A percentile compares a stretch with the other conserved stretches of the same genome.
Evolutionary conservation across 2,113 vertebrate species (phyloP).

Genomic region (Vulpes lagopus): DNA sequence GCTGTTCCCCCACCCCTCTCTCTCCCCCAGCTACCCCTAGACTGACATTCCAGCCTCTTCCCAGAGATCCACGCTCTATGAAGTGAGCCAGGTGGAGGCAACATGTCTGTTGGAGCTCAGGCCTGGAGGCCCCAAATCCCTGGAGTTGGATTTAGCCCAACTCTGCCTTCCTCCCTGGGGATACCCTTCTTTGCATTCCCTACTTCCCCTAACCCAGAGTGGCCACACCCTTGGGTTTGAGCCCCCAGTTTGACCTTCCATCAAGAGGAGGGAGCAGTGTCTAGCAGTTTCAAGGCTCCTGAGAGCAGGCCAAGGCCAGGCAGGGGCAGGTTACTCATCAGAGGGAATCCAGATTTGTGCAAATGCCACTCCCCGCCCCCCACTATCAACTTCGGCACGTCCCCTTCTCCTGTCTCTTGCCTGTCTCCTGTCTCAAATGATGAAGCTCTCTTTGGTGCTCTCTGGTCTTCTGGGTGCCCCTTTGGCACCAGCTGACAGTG

Average conservation of each 20-base stretch:
- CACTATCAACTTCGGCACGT: neutral
- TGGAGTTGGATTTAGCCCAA: neutral
- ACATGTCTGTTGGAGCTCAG: neutral
- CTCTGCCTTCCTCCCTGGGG: neutral
- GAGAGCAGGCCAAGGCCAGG: neutral
- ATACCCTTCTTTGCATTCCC: neutral
- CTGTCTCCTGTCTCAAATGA: neutral
- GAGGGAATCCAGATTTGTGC: neutral
- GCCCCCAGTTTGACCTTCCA: neutral
- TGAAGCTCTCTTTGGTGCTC: neutral
- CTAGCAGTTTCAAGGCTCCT: neutral
- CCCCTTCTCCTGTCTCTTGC: neutral
- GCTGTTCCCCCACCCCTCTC: neutral
- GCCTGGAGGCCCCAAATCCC: neutral
- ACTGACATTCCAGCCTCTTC: neutral
- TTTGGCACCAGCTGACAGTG: neutral
- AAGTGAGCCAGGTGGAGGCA: neutral
- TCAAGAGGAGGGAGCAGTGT: neutral
- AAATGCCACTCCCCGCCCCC: neutral
- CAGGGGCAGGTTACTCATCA: neutral
- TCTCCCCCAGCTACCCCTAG: neutral
- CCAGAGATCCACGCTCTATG: neutral
- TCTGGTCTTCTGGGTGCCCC: neutral
- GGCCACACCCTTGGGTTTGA: neutral
- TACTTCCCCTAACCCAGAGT: neutral